Base-by-base conservation (phyloP, 2,797 vertebrate genomes). In the Hypotaenidia philippensis region DNA sequence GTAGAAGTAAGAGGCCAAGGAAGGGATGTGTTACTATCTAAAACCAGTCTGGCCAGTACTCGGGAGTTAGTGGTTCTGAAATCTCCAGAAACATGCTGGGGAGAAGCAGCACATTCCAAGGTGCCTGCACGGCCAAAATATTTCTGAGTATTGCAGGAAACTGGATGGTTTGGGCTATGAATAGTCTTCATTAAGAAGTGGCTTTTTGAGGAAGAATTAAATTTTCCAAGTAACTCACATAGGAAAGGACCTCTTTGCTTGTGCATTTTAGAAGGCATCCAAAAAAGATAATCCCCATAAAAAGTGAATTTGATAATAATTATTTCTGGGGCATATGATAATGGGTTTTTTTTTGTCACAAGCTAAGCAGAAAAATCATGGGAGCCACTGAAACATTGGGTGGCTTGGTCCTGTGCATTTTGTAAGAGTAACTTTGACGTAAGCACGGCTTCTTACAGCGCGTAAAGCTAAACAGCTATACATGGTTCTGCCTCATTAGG, bases 401-500 rank as follows among this genome's bases (percentile, higher is more conserved):
- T 66, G 32, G 11, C 63, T 88, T 38, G 1, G 8, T 60, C 38
- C 38, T 72, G 5, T 36, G 50, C 47, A 14, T 55, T 78, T 81
- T 45, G 84, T 68, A 83, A 47, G 53, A 68, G 5, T 45, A 89
- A 63, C 80, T 87, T 75, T 82, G 79, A 83, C 17, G 1, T 55
- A 36, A 74, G 49, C 26, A 45, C 7, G 49, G 56, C 89, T 90
- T 64, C 66, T 94, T 77, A 18, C 6, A 1, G 44, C 0, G 0
- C 22, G 1, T 17, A 2, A 65, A 71, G 75, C 40, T 80, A 44
- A 85, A 53, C 72, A 85, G 88, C 31, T 22, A 31, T 64, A 47
- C 38, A 10, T 15, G 63, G 91, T 44, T 88, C 63, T 96, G 93
- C 92, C 94, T 96, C 93, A 82, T 94, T 94, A 95, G 89, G 85